A percentile compares a stretch with the other conserved stretches of the same genome.
These are phyloP conservation scores for Acanthisitta chloris DNA, from an alignment of 2,113 vertebrate species.

Conservation along the genomic window DNA sequence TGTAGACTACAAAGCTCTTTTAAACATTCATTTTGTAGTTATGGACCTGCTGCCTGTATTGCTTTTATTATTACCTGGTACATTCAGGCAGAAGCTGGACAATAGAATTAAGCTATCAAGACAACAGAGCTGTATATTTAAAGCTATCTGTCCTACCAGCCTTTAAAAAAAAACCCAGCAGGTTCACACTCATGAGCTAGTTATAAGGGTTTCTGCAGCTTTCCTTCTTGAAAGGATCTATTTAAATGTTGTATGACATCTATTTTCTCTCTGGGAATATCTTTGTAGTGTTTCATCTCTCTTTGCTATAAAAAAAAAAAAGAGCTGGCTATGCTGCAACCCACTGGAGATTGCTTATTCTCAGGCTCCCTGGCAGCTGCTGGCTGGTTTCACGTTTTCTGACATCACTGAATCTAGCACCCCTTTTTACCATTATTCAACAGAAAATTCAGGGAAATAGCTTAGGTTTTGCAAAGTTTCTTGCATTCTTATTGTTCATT, in stretches of 20 bases:
- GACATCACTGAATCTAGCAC: not conserved
- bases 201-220: slow-evolving; percentile 42
- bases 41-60: not conserved
- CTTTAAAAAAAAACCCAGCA: not conserved
- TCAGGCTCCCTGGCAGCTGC: slow-evolving; percentile 12
- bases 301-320: slow-evolving; percentile 52
- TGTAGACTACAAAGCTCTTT: slow-evolving; percentile 3
- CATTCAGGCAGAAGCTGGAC: slow-evolving; percentile 32
- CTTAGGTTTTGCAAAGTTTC: not conserved
- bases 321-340: slow-evolving; percentile 1
- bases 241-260: slow-evolving; percentile 70
- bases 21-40: not conserved
- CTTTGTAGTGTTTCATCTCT: slow-evolving; percentile 61
- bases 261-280: slow-evolving; percentile 59
- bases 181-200: slow-evolving; percentile 16
- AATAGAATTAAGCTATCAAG: slow-evolving; percentile 39
- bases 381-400: slow-evolving; percentile 33
- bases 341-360: slow-evolving; percentile 26
- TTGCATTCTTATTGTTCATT: not conserved
- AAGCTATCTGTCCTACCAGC: slow-evolving; percentile 18
- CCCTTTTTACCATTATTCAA: not conserved
- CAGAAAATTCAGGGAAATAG: not conserved
- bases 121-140: slow-evolving; percentile 51
- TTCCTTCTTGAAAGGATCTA: slow-evolving; percentile 59
- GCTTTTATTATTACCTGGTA: slow-evolving; percentile 9